Conservation (phyloP, 2,113 vertebrate species). For the Aix galericulata region DNA sequence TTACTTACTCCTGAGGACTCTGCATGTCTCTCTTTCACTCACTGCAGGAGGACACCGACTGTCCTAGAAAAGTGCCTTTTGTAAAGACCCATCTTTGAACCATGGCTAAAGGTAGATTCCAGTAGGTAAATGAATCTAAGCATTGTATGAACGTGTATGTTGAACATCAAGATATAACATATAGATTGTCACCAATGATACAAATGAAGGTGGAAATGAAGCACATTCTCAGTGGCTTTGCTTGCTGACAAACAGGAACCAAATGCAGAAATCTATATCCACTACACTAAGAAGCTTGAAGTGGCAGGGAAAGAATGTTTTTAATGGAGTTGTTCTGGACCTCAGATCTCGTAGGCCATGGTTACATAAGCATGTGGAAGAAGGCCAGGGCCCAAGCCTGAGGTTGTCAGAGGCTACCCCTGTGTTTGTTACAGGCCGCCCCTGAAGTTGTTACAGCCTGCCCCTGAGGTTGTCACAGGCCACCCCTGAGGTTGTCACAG, state of each 20-base stretch:
- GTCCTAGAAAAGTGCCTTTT: not conserved
- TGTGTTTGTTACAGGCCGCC: not conserved
- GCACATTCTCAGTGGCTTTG: not conserved
- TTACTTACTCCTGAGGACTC: not conserved
- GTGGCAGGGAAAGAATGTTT: not conserved
- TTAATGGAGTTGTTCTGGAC: not conserved
- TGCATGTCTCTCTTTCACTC: not conserved
- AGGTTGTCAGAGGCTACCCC: not conserved
- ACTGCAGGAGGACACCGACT: not conserved
- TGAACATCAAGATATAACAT: not conserved
- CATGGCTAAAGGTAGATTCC: not conserved
- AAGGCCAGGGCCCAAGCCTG: not conserved
- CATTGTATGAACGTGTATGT: not conserved
- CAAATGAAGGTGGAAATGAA: not conserved
- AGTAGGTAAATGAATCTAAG: not conserved
- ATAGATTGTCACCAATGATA: not conserved
- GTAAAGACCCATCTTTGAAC: not conserved
- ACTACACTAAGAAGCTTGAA: not conserved
- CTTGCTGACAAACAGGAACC: not conserved
- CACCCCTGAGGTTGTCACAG: not conserved
- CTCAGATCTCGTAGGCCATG: not conserved
- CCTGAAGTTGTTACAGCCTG: too few species aligned
- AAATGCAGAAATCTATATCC: not conserved
- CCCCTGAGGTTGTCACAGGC: not conserved
- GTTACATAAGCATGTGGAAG: not conserved